Evolutionary conservation across 2,113 vertebrate species (phyloP).

Genomic region (Pollimyrus isidori): DNA sequence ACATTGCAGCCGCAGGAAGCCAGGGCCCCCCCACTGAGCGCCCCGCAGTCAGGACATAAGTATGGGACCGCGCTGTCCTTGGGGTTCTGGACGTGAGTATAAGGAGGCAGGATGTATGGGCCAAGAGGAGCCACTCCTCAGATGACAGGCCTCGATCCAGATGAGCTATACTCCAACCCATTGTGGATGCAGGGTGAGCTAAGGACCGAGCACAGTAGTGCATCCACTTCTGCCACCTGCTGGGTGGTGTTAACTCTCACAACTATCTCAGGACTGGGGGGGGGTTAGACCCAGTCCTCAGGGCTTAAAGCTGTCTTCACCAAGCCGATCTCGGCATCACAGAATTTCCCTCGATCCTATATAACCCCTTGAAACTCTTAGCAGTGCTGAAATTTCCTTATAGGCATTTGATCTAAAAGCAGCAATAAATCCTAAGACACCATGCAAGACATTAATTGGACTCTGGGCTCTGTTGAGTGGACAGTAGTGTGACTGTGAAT

Average conservation of each 20-base stretch:
- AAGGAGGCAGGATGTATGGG: neutral
- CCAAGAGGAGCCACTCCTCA: neutral
- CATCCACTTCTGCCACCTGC: neutral
- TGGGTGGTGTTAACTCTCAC: neutral
- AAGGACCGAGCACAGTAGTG: neutral
- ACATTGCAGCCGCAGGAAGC: slow-evolving; percentile 31
- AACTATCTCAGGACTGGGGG: neutral
- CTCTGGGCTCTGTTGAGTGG: neutral
- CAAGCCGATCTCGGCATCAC: neutral
- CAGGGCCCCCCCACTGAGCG: neutral
- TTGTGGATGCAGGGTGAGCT: neutral
- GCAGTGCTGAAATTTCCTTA: neutral
- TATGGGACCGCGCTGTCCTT: neutral
- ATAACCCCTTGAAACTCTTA: neutral
- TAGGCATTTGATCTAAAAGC: neutral
- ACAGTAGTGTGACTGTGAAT: neutral
- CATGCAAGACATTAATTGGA: neutral
- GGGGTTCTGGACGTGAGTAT: neutral
- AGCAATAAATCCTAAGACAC: neutral
- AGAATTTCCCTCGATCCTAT: neutral
- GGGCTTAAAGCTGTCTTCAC: neutral
- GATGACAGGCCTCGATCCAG: neutral
- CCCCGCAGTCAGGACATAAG: neutral
- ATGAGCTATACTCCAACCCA: neutral
- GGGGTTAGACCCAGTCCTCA: neutral